Percentiles rank a stretch among this genome's conserved stretches.
These are phyloP conservation scores for Smittia aterrima DNA, from an alignment of 2,888 invertebrate species.

Conservation along the genomic window DNA sequence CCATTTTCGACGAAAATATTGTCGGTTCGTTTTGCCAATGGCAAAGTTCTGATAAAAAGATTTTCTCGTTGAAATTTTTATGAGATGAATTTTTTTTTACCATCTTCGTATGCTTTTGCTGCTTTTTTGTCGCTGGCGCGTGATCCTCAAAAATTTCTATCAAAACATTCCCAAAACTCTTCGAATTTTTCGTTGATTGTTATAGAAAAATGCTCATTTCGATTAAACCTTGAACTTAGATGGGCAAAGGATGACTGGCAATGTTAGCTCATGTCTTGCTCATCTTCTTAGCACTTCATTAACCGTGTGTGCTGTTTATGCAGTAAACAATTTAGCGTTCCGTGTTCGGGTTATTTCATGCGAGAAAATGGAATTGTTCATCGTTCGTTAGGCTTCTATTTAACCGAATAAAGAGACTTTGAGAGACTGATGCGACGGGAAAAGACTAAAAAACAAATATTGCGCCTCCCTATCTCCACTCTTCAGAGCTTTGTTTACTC, in stretches of 20 bases:
- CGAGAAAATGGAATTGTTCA: slow-evolving; percentile 2
- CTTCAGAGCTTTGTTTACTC: background rate
- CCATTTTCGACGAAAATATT: background rate
- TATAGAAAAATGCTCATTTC: background rate
- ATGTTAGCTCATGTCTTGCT: background rate
- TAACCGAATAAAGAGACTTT: background rate
- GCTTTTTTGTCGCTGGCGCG: background rate
- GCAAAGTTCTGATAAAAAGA: background rate
- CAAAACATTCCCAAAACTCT: background rate
- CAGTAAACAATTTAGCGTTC: background rate
- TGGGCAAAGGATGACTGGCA: background rate
- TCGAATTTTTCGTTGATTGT: background rate
- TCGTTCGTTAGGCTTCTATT: background rate
- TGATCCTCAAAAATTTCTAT: background rate
- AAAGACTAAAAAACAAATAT: slow-evolving; percentile 2
- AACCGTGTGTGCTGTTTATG: background rate
- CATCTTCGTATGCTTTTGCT: background rate
- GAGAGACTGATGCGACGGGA: background rate
- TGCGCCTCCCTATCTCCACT: background rate
- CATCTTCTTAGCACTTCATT: background rate
- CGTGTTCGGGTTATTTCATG: background rate
- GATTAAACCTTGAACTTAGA: background rate
- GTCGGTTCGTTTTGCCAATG: background rate
- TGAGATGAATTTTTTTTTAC: background rate
- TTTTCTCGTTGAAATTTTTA: background rate